Evolutionary conservation across 2,797 vertebrate species (phyloP), one percentile per base, ranked within the genome.

Genomic region (Falco concolor): DNA sequence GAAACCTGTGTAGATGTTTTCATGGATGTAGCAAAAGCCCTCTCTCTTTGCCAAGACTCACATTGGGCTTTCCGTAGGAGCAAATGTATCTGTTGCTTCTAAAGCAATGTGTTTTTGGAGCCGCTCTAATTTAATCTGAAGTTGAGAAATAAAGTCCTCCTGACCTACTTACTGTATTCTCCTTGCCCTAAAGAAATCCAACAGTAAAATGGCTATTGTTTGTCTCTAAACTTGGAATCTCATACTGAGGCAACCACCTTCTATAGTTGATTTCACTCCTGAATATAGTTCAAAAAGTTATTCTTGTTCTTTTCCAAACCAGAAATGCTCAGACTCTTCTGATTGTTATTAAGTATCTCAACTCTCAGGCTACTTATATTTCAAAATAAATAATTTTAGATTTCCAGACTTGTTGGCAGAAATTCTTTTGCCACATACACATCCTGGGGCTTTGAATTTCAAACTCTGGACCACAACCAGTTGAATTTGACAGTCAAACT

Each of bases 111-210:
- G 94, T 95, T 56, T 98, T 97, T 96, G 96, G 93, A 97, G 87
- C 61, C 57, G 56, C 54, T 94, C 94, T 97, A 89, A 96, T 97
- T 95, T 96, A 96, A 95, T 96, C 96, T 96, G 93, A 96, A 96
- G 93, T 67, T 93, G 47, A 95, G 96, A 97, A 96, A 97, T 80
- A 88, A 96, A 96, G 96, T 93, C 90, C 79, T 97, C 52, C 73
- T 94, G 94, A 93, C 92, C 95, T 92, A 90, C 70, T 84, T 94
- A 89, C 91, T 96, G 74, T 79, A 84, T 90, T 91, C 68, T 83
- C 70, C 27, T 44, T 94, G 57, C 52, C 54, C 88, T 95, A 96
- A 97, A 97, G 74, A 96, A 81, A 84, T 94, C 50, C 95, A 93
- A 95, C 88, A 95, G 68, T 80, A 76, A 96, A 95, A 91, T 52